Conservation (phyloP, 2,888 invertebrate species). For the Zootermopsis nevadensis region DNA sequence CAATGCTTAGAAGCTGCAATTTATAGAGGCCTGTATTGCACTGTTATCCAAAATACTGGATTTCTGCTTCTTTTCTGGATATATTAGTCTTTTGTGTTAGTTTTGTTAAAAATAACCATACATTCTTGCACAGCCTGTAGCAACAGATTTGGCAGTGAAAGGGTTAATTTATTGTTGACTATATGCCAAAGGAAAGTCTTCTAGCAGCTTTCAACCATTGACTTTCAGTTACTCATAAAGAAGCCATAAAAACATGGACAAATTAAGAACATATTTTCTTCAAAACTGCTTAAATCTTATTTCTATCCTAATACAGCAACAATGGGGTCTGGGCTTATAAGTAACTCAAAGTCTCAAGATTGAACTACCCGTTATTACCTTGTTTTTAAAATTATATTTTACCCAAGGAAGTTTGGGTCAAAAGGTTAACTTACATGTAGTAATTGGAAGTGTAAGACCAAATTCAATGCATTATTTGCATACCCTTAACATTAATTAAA, state of each 20-base stretch:
- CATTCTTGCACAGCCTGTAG: too few species aligned
- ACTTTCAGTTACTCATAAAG: background rate
- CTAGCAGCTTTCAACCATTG: background rate
- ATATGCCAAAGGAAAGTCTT: background rate
- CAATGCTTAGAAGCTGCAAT: too few species aligned
- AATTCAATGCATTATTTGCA: slow-evolving; percentile 4
- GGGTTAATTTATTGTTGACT: background rate
- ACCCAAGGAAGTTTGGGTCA: background rate
- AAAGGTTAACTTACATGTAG: background rate
- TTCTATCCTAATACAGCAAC: slow-evolving; percentile 5
- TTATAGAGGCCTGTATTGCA: too few species aligned
- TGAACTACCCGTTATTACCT: slow-evolving; percentile 31
- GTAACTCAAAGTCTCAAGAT: background rate
- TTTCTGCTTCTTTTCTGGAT: too few species aligned
- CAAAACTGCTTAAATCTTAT: background rate
- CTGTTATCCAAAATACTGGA: too few species aligned
- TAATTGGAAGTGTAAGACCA: slow-evolving; percentile 9
- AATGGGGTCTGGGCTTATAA: background rate
- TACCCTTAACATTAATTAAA: background rate
- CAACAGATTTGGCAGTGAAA: background rate
- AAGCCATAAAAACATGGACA: background rate
- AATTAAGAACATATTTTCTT: background rate
- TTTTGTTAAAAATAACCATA: too few species aligned
- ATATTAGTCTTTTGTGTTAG: too few species aligned
- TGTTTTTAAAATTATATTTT: slow-evolving; percentile 19